Percentiles rank a stretch among this genome's conserved stretches.
phyloP scores from a whole-genome alignment of 2,797 vertebrate species.

The Xiphorhynchus erythropygius region DNA sequence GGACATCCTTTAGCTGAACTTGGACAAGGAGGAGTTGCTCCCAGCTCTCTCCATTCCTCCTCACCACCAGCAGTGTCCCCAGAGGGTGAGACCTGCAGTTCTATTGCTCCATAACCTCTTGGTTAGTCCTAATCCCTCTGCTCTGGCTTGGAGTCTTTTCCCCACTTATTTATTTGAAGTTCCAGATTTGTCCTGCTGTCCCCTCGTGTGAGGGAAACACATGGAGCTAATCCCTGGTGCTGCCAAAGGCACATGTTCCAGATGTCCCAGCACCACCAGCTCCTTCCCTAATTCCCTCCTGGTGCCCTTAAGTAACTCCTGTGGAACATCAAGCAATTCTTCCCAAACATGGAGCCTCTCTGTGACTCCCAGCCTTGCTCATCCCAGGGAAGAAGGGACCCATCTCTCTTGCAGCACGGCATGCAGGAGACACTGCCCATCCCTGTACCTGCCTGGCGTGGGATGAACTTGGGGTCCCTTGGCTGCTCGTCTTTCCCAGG shows the following conservation, averaged over 20 bases:
- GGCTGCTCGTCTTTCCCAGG: fast-evolving
- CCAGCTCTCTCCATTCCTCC: not conserved
- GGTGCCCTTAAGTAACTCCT: not conserved
- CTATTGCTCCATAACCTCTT: not conserved
- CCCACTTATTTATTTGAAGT: not conserved
- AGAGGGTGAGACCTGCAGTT: not conserved
- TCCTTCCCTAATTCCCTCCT: not conserved
- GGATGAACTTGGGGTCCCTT: fast-evolving
- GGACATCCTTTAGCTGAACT: not conserved
- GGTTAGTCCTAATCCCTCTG: not conserved
- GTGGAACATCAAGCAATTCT: not conserved
- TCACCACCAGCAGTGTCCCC: not conserved
- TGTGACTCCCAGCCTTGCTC: too few relatives aligned
- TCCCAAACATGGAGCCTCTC: fast-evolving
- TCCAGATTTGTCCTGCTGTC: not conserved
- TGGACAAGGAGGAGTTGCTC: not conserved
- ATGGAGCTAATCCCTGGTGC: not conserved
- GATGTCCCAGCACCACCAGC: fast-evolving
- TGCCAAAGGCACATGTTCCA: not conserved
- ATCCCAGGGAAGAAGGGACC: not conserved
- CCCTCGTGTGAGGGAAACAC: not conserved
- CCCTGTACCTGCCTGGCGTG: not conserved
- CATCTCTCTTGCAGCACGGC: not conserved
- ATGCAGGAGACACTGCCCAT: not conserved
- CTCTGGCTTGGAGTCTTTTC: fast-evolving